A percentile compares a stretch with the other conserved stretches of the same genome.
phyloP scores from a whole-genome alignment of 2,113 vertebrate species.

The Ailurus styani region DNA sequence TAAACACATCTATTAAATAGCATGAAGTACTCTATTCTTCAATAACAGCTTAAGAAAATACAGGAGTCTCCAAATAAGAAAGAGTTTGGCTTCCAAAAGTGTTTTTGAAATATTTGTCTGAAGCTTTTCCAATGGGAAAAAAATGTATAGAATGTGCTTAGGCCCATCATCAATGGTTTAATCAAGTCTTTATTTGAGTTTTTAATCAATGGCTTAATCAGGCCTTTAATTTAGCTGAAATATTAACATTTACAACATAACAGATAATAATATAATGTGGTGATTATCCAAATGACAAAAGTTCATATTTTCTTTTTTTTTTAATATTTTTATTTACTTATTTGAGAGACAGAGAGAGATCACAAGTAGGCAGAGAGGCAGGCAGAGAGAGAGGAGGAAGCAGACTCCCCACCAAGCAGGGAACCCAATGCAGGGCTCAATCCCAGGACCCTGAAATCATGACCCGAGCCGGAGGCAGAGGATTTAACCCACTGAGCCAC shows the following conservation, averaged over 20 bases:
- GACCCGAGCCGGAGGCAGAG: no score
- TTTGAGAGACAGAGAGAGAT: no score
- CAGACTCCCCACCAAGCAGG: no score
- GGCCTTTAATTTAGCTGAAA: background rate
- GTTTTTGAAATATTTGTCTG: background rate
- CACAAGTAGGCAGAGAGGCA: no score
- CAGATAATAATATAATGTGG: background rate
- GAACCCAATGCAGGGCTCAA: no score
- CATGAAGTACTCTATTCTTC: background rate
- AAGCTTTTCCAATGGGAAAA: background rate
- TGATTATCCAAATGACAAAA: background rate
- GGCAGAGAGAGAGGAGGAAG: no score
- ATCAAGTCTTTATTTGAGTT: background rate
- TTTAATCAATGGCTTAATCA: background rate
- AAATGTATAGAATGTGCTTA: background rate
- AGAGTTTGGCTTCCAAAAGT: background rate
- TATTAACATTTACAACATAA: background rate
- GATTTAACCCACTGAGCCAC: no score
- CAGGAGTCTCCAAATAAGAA: background rate
- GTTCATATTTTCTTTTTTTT: background rate
- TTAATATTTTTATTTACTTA: no score
- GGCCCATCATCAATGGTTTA: background rate
- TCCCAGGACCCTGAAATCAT: no score
- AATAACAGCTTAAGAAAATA: background rate
- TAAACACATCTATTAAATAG: background rate